Conservation (phyloP, 2,113 vertebrate species). For the Beaufortia kweichowensis region DNA sequence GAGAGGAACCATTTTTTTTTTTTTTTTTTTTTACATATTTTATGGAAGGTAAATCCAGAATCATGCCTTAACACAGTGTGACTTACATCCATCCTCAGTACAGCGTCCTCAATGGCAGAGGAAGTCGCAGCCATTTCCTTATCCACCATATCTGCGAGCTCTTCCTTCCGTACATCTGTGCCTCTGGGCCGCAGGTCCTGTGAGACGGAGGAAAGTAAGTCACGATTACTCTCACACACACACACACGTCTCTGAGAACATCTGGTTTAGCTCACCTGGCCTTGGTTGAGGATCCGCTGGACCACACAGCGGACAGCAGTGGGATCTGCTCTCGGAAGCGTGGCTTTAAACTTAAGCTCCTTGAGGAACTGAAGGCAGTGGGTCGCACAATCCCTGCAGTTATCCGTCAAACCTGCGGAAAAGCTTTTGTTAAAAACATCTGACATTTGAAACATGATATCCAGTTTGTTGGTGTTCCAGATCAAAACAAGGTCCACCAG, state of each 20-base stretch:
- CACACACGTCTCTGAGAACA: not conserved
- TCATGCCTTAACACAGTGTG: not conserved
- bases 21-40: too few species aligned
- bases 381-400: slow-evolving; percentile 85
- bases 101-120: slow-evolving; percentile 81
- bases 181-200: slow-evolving; percentile 85
- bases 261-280: slow-evolving; percentile 72
- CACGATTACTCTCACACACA: not conserved
- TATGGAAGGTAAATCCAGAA: not conserved
- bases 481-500: not conserved
- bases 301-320: slow-evolving; percentile 64
- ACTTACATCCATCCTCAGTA: slow-evolving; percentile 86
- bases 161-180: slow-evolving; percentile 83
- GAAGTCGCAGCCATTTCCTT: slow-evolving; percentile 92
- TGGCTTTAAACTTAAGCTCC: slow-evolving; percentile 78
- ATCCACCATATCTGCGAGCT: slow-evolving; percentile 90
- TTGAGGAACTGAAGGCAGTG: slow-evolving; percentile 79
- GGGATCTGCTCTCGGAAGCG: slow-evolving; percentile 70
- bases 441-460: not conserved
- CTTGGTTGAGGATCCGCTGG: slow-evolving; percentile 77
- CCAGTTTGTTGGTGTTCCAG: not conserved
- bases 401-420: slow-evolving; percentile 83
- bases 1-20: too few species aligned
- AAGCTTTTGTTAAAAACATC: too few species aligned
- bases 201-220: not conserved